Evolutionary conservation across 2,113 vertebrate species (phyloP), one percentile per base, ranked within the genome.

Genomic region (Struthidea cinerea): DNA sequence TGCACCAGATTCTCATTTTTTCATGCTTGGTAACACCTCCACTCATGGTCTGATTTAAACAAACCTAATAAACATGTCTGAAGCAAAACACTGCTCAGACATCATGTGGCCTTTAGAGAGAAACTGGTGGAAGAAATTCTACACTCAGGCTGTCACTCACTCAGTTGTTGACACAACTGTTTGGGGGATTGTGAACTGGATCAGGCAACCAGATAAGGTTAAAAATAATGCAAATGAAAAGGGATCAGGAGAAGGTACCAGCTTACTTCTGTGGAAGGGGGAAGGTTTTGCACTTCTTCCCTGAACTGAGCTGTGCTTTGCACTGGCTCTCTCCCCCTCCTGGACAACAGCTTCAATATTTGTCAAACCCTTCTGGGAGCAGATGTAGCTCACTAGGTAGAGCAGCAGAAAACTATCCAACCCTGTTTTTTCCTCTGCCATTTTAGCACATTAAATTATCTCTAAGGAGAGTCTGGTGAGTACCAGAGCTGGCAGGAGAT

Each of bases 101-200:
- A 75, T 61, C 53, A 27, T 35, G 27, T 86, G 86, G 59, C 59
- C 76, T 88, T 96, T 83, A 68, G 53, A 79, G 67, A 57, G 64
- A 84, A 89, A 90, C 42, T 61, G 79, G 37, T 73, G 61, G 56
- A 85, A 74, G 90, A 88, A 94, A 91, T 87, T 93, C 89, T 87
- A 77, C 73, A 78, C 76, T 81, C 55, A 42, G 55, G 18, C 64
- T 89, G 80, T 87, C 93, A 80, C 37, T 90, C 65, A 50, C 67
- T 89, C 68, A 33, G 80, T 87, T 96, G 84, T 94, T 94, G 81
- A 96, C 93, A 87, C 77, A 94, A 87, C 77, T 93, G 64, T 84
- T 55, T 70, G 52, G 33, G 73, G 76, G 81, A 67, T 70, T 91
- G 84, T 91, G 92, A 94, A 82, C 69, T 82, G 81, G 73, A 84